These are phyloP conservation scores for Hypotaenidia philippensis DNA, from an alignment of 2,797 vertebrate genomes.

Conservation along the genomic window DNA sequence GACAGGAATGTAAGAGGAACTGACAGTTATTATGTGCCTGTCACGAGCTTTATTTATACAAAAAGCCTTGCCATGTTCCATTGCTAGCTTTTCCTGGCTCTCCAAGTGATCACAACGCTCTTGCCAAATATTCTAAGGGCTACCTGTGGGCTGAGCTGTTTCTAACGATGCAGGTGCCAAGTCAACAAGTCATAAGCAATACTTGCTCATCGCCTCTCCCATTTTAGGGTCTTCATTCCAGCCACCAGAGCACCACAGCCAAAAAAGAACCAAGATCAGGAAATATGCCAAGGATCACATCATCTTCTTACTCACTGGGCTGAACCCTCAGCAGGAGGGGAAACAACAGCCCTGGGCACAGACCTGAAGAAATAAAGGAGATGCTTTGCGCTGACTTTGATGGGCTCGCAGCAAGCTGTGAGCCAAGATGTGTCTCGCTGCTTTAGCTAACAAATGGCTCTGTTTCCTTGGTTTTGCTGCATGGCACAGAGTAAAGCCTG, in stretches of 20 bases:
- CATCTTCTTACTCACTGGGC: background rate
- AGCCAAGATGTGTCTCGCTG: background rate
- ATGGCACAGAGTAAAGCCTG: background rate
- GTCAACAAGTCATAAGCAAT: background rate
- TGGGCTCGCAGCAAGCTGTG: background rate
- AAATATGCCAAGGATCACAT: background rate
- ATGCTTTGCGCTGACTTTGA: background rate
- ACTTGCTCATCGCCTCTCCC: background rate
- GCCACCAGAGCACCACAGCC: background rate
- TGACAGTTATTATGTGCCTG: background rate
- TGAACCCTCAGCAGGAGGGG: background rate
- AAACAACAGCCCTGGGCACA: background rate
- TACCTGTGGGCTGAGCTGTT: background rate
- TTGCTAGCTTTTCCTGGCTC: background rate
- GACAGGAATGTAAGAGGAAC: background rate
- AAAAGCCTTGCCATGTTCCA: background rate
- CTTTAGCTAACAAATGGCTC: background rate
- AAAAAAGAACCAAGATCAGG: background rate
- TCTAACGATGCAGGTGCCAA: background rate
- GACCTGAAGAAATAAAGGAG: background rate
- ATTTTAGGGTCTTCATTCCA: background rate
- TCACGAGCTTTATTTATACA: constrained; percentile 23
- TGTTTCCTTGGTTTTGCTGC: background rate
- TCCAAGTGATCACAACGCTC: rapidly evolving
- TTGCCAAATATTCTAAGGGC: background rate